Evolutionary conservation across 2,113 vertebrate genomes (phyloP).

Genomic region (Muntiacus reevesi): DNA sequence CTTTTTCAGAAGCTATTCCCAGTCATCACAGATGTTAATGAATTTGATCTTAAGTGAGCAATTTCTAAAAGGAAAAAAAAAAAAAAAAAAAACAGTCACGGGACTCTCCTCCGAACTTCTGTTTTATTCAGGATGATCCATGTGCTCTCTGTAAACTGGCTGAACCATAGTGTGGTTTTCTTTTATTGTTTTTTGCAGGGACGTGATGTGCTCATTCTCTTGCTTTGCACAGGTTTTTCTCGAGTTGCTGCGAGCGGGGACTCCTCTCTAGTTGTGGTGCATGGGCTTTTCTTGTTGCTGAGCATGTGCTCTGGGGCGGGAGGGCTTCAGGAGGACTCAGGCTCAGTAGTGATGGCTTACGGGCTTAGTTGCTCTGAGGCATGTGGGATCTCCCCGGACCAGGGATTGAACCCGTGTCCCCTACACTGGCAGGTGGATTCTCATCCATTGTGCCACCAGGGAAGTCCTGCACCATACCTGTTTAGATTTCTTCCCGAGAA

Average conservation of each 20-base stretch:
- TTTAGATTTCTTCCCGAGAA: not conserved
- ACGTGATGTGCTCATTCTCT: not conserved
- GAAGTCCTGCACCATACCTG: not conserved
- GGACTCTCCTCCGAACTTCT: not conserved
- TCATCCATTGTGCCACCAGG: not conserved
- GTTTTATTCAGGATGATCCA: not conserved
- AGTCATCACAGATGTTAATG: not conserved
- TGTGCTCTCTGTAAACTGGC: not conserved
- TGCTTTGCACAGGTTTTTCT: not conserved
- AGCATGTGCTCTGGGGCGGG: not conserved
- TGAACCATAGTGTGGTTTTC: not conserved
- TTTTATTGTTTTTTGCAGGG: not conserved
- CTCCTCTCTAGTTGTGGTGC: not conserved
- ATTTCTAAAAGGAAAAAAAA: not conserved
- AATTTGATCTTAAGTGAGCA: not conserved
- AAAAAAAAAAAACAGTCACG: not conserved
- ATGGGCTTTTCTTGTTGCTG: not conserved
- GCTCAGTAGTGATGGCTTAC: not conserved
- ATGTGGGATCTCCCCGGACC: not conserved
- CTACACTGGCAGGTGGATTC: not conserved
- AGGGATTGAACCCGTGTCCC: not conserved
- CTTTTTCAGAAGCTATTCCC: not conserved
- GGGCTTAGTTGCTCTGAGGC: not conserved
- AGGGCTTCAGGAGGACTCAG: not conserved
- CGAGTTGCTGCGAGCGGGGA: rapidly evolving